Base-by-base conservation (phyloP, 2,113 vertebrate genomes). In the Perognathus longimembris region DNA sequence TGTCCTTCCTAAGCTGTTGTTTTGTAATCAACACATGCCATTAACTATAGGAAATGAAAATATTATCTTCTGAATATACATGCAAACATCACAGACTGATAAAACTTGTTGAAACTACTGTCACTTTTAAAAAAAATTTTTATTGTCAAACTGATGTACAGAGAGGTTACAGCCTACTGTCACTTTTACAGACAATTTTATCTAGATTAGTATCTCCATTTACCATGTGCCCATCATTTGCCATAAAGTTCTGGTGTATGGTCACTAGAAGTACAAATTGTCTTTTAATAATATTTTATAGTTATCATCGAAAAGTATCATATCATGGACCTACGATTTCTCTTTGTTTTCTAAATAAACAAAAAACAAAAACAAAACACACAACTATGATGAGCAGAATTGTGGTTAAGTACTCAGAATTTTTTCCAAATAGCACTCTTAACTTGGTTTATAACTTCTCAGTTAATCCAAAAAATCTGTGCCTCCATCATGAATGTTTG, bases 11-110 rank as follows among this genome's bases (percentile, higher is more conserved):
- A 94, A 87, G 7, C 9, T 75, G 69, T 9, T 91, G 7, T 71
- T 89, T 93, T 79, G 1, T 67, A 75, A 89, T 73, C 17, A 92
- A 96, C 86, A 40, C 86, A 14, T 78, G 54, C 67, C 17, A 24
- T 42, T 17, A 67, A 1, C 22, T 28, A 61, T 54, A 10, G 26
- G 3, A 63, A 81, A 34, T 85, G 7, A 90, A 85, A 76, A 40
- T 81, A 57, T 4, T 84, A 30, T 89, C n/a, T 66, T 82, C 28
- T 73, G 79, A 59, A 71, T 21, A 87, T 18, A 67, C 1, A 93
- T 7, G 12, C 54, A 20, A 78, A 59, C 57, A 50, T 0, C 4
- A 71, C 59, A 59, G 87, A 70, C 66, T 88, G 30, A 81, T 75
- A 42, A 67, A 88, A 76, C 22, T 63, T 78, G 15, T 2, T 38